These are phyloP conservation scores for Falcaria lacertinaria DNA, from an alignment of 2,888 invertebrate genomes.

Conservation along the genomic window DNA sequence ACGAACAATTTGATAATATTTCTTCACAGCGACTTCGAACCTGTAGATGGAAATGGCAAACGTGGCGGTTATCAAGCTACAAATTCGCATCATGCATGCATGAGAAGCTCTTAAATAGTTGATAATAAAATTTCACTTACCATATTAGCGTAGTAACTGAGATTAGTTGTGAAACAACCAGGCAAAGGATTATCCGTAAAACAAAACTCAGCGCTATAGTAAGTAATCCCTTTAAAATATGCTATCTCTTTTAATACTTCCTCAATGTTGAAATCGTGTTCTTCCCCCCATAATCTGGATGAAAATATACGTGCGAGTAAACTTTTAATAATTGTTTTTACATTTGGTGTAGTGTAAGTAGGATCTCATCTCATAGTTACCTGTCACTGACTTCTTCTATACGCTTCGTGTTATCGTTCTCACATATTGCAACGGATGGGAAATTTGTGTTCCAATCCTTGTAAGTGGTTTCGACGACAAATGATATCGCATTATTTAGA, in stretches of 20 bases:
- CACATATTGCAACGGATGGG: conserved; percentile 86
- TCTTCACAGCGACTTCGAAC: conserved; percentile 79
- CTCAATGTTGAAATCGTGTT: conserved; percentile 86
- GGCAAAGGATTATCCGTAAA: conserved; percentile 71
- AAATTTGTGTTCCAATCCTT: conserved; percentile 87
- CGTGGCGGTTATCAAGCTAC: not conserved
- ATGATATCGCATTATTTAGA: conserved; percentile 86
- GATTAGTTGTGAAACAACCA: conserved; percentile 80
- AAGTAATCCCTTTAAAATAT: conserved; percentile 84
- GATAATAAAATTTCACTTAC: conserved; percentile 45
- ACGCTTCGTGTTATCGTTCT: conserved; percentile 83
- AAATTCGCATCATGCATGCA: not conserved
- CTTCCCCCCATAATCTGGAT: conserved; percentile 82
- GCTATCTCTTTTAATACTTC: conserved; percentile 86
- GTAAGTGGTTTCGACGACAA: conserved; percentile 88
- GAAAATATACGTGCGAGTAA: too few relatives aligned
- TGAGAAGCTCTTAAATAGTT: not conserved
- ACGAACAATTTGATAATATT: conserved; percentile 78
- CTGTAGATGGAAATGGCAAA: conserved; percentile 31
- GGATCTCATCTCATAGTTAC: conserved; percentile 76
- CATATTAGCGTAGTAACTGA: conserved; percentile 79
- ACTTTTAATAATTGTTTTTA: too few relatives aligned
- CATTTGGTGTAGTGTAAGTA: too few relatives aligned
- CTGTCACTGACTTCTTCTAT: conserved; percentile 83
- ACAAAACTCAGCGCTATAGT: conserved; percentile 84